phyloP scores from a whole-genome alignment of 2,888 invertebrate species.

The Mythimna impura region DNA sequence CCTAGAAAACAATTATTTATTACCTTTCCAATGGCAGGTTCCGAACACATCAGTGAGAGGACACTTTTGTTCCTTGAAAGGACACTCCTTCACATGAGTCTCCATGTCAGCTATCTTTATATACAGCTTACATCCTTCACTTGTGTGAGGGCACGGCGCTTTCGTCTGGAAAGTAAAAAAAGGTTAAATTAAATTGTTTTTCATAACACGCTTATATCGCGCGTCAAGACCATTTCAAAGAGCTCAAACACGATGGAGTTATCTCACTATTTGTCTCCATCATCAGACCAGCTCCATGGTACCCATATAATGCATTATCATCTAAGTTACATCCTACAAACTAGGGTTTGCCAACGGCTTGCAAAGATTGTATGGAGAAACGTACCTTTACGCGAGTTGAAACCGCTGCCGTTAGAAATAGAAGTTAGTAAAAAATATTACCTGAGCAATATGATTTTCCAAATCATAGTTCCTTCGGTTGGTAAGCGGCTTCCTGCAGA shows the following conservation, averaged over 20 bases:
- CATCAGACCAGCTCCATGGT: too few relatives aligned
- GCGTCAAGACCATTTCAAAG: too few relatives aligned
- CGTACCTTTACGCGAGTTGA: too few relatives aligned
- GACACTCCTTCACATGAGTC: constrained; percentile 77
- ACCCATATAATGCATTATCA: too few relatives aligned
- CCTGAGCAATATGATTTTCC: constrained; percentile 68
- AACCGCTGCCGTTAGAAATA: too few relatives aligned
- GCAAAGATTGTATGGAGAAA: too few relatives aligned
- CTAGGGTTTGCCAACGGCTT: too few relatives aligned
- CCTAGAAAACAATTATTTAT: background rate
- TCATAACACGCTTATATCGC: too few relatives aligned
- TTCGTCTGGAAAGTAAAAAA: constrained; percentile 64
- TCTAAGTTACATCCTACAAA: too few relatives aligned
- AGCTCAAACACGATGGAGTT: too few relatives aligned
- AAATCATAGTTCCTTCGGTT: constrained; percentile 75
- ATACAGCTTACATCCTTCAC: constrained; percentile 74
- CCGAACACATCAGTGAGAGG: constrained; percentile 69
- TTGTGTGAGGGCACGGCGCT: constrained; percentile 70
- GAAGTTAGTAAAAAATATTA: constrained; percentile 1
- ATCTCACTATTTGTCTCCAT: too few relatives aligned
- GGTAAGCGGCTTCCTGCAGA: constrained; percentile 69
- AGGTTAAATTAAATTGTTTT: too few relatives aligned
- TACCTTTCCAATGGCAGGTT: constrained; percentile 79
- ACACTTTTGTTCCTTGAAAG: constrained; percentile 76
- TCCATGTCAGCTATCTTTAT: constrained; percentile 72